Percentiles rank a stretch among this genome's conserved stretches.
Conservation (phyloP, 2,797 vertebrate genomes). For the Gorsachius magnificus region DNA sequence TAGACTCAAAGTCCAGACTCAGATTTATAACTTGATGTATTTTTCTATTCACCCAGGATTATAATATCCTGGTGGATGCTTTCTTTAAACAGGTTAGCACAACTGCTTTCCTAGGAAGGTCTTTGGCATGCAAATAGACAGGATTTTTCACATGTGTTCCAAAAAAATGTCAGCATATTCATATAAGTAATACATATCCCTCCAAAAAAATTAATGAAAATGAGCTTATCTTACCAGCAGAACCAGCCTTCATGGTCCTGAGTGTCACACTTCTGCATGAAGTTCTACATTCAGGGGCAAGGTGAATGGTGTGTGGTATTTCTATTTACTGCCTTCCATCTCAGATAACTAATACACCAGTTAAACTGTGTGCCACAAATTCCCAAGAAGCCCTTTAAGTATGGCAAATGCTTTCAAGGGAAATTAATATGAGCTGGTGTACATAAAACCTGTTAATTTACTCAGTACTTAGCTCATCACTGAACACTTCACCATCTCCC, state of each 20-base stretch:
- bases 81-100: not conserved
- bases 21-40: not conserved
- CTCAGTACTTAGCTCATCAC: not conserved
- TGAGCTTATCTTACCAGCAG: not conserved
- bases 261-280: not conserved
- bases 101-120: slow-evolving; percentile 14
- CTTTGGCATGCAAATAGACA: not conserved
- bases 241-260: not conserved
- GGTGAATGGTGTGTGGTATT: not conserved
- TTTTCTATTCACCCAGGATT: not conserved
- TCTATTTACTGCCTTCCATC: not conserved
- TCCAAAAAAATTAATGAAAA: slow-evolving; percentile 19
- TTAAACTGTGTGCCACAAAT: not conserved
- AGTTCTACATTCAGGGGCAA: not conserved
- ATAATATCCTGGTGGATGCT: not conserved
- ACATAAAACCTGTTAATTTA: not conserved
- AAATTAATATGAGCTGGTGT: not conserved
- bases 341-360: not conserved
- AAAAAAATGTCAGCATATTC: not conserved
- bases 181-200: not conserved
- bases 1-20: not conserved
- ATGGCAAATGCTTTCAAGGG: not conserved
- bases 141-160: not conserved
- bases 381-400: not conserved
- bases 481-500: not conserved